phyloP scores from a whole-genome alignment of 1,140 invertebrate species.

The Anthonomus grandis region DNA sequence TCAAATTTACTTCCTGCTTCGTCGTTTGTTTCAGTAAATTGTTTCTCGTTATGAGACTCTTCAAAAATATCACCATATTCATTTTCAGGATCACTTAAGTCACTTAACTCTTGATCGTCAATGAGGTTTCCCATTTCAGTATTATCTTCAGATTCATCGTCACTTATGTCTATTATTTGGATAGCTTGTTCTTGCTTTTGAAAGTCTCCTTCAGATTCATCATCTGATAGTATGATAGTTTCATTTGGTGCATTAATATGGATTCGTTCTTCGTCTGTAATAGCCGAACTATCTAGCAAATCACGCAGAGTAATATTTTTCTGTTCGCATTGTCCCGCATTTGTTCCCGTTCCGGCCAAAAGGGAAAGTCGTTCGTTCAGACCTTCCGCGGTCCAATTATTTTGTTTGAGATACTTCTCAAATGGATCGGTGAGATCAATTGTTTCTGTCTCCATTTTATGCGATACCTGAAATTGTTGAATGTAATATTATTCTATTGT shows the following conservation, averaged over 20 bases:
- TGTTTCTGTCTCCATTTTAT: conserved; percentile 21
- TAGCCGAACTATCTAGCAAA: background rate
- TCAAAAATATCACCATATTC: conserved; percentile 11
- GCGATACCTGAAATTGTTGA: background rate
- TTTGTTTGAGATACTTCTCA: conserved; percentile 7
- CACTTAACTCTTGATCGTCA: conserved; percentile 19
- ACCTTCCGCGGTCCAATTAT: conserved; percentile 4
- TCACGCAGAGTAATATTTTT: background rate
- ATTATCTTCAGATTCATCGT: conserved; percentile 5
- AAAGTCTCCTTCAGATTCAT: conserved; percentile 1
- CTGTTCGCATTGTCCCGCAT: background rate
- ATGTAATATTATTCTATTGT: too few species aligned
- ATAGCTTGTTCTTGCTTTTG: too few species aligned
- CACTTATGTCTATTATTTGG: too few species aligned
- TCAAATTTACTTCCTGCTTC: too few species aligned
- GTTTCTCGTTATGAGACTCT: background rate
- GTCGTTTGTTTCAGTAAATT: too few species aligned
- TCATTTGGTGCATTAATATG: background rate
- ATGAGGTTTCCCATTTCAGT: conserved; percentile 22
- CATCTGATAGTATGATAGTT: conserved; percentile 18
- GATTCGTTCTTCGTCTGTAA: too few species aligned
- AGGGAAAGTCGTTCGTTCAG: conserved; percentile 1
- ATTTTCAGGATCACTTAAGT: background rate
- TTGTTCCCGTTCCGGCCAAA: background rate
- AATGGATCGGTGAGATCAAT: conserved; percentile 22